A percentile compares a stretch with the other conserved stretches of the same genome.
Evolutionary conservation across 2,113 vertebrate species (phyloP).

Genomic region (Lepus americanus): DNA sequence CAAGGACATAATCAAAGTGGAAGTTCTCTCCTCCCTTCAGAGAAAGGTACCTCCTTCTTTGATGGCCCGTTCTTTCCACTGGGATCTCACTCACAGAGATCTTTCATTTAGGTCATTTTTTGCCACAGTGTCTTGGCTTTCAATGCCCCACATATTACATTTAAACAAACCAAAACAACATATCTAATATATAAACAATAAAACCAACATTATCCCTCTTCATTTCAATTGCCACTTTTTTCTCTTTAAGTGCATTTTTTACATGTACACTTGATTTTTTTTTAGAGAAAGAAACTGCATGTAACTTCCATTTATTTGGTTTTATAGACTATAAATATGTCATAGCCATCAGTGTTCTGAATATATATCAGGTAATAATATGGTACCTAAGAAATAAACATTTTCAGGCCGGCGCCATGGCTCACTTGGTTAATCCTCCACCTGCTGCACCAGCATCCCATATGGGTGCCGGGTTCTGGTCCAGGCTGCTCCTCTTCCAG

Average conservation of each 20-base stretch:
- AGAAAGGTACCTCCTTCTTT: too few relatives aligned
- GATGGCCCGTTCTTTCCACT: too few relatives aligned
- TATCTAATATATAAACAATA: constrained; percentile 10
- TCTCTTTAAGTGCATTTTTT: constrained; percentile 10
- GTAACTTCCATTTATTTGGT: background rate
- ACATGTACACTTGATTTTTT: background rate
- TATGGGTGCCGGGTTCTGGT: too few relatives aligned
- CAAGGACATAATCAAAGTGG: too few relatives aligned
- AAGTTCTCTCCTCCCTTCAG: too few relatives aligned
- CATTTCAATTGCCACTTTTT: background rate
- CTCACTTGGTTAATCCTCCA: too few relatives aligned
- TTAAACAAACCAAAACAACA: constrained; percentile 15
- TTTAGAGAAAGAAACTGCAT: constrained; percentile 50
- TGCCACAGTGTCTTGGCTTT: too few relatives aligned
- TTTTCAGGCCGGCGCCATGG: background rate
- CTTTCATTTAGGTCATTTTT: too few relatives aligned
- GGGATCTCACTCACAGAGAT: too few relatives aligned
- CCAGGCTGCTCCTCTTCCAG: too few relatives aligned
- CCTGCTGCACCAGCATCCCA: too few relatives aligned
- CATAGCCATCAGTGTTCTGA: background rate
- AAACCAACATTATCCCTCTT: background rate
- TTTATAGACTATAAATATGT: background rate
- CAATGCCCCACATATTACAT: background rate
- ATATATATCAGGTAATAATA: constrained; percentile 41
- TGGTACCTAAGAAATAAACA: constrained; percentile 16